Conservation (phyloP, 2,797 vertebrate species). For the Gambelia wislizenii region DNA sequence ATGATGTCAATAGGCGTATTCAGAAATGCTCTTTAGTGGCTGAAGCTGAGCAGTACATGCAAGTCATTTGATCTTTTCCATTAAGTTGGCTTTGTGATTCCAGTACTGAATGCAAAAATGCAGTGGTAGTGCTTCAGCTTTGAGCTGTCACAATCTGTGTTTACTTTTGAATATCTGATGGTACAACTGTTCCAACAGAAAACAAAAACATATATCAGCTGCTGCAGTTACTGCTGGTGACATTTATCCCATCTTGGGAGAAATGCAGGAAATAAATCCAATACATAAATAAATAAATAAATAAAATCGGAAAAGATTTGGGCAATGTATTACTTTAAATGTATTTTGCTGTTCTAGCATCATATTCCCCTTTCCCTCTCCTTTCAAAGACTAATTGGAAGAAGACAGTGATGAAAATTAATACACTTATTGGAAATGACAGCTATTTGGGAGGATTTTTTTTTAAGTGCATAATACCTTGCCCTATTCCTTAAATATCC, state of each 20-base stretch:
- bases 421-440: not conserved
- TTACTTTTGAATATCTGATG: not conserved
- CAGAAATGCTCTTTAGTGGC: not conserved
- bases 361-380: too few species aligned
- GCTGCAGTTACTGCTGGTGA: not conserved
- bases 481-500: too few species aligned
- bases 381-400: too few species aligned
- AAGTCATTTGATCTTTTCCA: not conserved
- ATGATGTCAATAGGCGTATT: constrained; percentile 8
- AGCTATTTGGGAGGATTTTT: not conserved
- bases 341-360: too few species aligned
- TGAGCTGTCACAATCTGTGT: not conserved
- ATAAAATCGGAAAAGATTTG: too few species aligned
- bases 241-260: too few species aligned
- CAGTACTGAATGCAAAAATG: not conserved
- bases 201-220: not conserved
- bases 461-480: not conserved
- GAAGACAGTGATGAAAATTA: not conserved
- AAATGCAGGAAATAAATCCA: too few species aligned
- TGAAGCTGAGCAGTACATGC: not conserved
- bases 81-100: not conserved
- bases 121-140: not conserved
- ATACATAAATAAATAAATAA: too few species aligned
- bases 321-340: too few species aligned
- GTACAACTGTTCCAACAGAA: too few species aligned